Evolutionary conservation across 2,797 vertebrate species (phyloP), one percentile per base, ranked within the genome.

Genomic region (Girardinus metallicus): DNA sequence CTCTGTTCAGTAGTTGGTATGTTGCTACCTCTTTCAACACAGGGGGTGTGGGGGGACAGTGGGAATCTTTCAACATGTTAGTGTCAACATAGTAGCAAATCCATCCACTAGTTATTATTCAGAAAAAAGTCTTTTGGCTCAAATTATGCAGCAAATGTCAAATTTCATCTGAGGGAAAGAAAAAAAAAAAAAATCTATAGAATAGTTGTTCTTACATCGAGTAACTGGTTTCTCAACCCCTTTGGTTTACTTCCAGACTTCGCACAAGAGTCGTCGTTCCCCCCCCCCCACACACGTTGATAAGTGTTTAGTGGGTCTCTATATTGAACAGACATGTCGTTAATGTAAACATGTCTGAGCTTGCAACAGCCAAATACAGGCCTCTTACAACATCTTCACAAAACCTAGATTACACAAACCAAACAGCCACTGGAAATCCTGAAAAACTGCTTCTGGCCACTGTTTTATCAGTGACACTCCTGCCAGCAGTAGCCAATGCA

Each of bases 1-100:
- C 53, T 89, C 73, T 92, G 84, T 92, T 84, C 77, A 80, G 64
- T 0, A n/a, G 68, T 44, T 47, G 34, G 29, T 36, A 29, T 78
- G 44, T 62, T 43, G 72, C 75, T 46, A 31, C 31, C 23, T 41
- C 29, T 1, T 62, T 36, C 62, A 8, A 36, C 31, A 73, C 16
- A 21, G 11, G 31, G 31, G 0, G n/a, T n/a, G n/a, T n/a, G n/a
- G 57, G 41, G 43, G 39, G 21, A 18, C 21, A 70, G 3, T 13
- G 36, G 26, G 29, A 57, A 73, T 79, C 46, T 43, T 79, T 74
- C 72, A 60, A 60, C 41, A 78, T 74, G 55, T 76, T 79, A 81
- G 68, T 46, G 53, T 5, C 3, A 77, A 77, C 76, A 68, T 34
- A 47, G 36, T 26, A 74, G 51, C 66, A 85, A 21, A 26, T 16